Evolutionary conservation across 2,888 invertebrate genomes (phyloP).

Genomic region (Tachina grossa): DNA sequence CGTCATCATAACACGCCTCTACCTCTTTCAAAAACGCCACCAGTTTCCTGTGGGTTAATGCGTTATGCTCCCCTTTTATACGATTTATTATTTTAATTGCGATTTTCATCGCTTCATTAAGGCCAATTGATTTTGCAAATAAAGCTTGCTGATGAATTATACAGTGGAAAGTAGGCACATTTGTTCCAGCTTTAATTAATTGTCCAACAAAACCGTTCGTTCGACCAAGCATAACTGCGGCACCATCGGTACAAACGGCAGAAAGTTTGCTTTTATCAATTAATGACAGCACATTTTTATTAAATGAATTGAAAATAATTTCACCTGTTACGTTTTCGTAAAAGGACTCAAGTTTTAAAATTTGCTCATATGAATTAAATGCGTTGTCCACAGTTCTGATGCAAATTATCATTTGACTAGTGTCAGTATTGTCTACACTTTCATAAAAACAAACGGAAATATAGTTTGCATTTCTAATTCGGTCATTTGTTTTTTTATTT

Average conservation of each 20-base stretch:
- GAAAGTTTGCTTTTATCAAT: slow-evolving; percentile 20
- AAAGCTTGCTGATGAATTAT: slow-evolving; percentile 12
- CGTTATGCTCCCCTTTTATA: slow-evolving; percentile 31
- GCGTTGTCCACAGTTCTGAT: slow-evolving; percentile 16
- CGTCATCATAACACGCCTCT: too few species aligned
- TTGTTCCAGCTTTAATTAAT: slow-evolving; percentile 20
- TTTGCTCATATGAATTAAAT: slow-evolving; percentile 33
- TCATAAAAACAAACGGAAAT: slow-evolving; percentile 4
- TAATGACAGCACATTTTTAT: slow-evolving; percentile 26
- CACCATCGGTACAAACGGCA: slow-evolving; percentile 31
- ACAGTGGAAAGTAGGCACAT: slow-evolving; percentile 20
- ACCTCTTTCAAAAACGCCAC: not conserved
- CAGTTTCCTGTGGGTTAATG: not conserved
- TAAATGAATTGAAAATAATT: slow-evolving; percentile 19
- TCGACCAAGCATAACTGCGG: slow-evolving; percentile 17
- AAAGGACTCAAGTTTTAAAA: slow-evolving; percentile 14
- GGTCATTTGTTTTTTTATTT: not conserved
- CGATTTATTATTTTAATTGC: slow-evolving; percentile 38
- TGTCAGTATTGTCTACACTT: slow-evolving; percentile 29
- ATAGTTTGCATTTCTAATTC: slow-evolving; percentile 8
- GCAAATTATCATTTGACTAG: slow-evolving; percentile 26
- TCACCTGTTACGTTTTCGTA: slow-evolving; percentile 15
- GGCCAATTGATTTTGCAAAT: not conserved
- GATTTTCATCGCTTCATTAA: not conserved
- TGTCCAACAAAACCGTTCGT: slow-evolving; percentile 27